Evolutionary conservation across 2,888 invertebrate species (phyloP), one percentile per base, ranked within the genome.

Genomic region (Cerceris rybyensis): DNA sequence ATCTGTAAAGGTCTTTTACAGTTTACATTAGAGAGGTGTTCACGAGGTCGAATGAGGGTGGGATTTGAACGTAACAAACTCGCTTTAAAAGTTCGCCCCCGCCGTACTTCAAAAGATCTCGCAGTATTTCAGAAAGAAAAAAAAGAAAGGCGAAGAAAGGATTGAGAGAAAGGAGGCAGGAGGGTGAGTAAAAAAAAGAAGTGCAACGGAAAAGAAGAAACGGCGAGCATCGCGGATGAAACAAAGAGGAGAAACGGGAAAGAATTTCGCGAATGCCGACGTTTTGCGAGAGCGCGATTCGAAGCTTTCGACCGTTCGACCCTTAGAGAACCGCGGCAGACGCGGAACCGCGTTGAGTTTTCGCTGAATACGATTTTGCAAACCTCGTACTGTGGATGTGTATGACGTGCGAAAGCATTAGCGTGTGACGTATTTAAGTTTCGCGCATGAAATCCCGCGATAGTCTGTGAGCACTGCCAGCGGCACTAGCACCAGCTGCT

Each of bases 401-500:
- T 73, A 72, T 70, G 73, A 80, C 69, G 75, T 67, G 70, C 64
- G 70, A 75, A 73, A 66, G 75, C 78, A 76, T 80, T 78, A 71
- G 50, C 71, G 72, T 54, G 70, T 78, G 83, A 84, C 60, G 78
- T 70, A 80, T 85, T 85, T 79, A 84, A 84, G 83, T 83, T 84
- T 54, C 73, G 61, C 80, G 77, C 73, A 70, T 75, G 80, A 84
- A 82, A 84, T 84, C 71, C 28, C 71, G 41, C 60, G 60, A 73
- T 64, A 64, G 57, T 16, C 66, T 49, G 50, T n/a, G 72, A 61
- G 57, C 70, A 67, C 67, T 69, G 46, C 14, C 54, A 60, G 52
- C 59, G 65, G 78, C 70, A 63, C 60, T 42, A 77, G 82, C 79
- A 72, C 66, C 85, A 85, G 80, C 86, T 83, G 86, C 84, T 75